Conservation (phyloP, 1,140 invertebrate species). For the Drosophila mojavensis region DNA sequence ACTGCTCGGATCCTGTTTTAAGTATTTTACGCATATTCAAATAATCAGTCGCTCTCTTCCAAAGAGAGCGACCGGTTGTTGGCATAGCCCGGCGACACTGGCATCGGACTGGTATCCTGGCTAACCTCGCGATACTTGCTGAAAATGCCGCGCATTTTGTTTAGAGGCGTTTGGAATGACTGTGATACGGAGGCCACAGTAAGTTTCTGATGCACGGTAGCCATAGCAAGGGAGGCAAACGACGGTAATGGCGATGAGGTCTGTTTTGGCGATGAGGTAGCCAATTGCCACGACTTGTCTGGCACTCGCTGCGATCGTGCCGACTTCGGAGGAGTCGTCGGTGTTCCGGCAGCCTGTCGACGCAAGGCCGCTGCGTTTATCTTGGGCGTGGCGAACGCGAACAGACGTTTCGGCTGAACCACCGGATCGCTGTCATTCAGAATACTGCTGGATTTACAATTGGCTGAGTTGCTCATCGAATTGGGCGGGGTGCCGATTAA, state of each 20-base stretch:
- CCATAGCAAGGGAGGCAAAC: slow-evolving; percentile 1
- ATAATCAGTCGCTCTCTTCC: slow-evolving; percentile 14
- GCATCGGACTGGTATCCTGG: neutral
- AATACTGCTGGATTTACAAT: slow-evolving; percentile 16
- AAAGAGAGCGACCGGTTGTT: neutral
- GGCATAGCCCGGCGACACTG: neutral
- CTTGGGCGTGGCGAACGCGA: slow-evolving; percentile 42
- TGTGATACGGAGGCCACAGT: slow-evolving; percentile 27
- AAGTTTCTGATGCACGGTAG: slow-evolving; percentile 10
- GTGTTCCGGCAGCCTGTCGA: neutral
- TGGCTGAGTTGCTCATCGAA: neutral
- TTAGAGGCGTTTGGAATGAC: slow-evolving; percentile 57
- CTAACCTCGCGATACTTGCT: slow-evolving; percentile 49
- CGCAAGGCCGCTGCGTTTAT: slow-evolving; percentile 7
- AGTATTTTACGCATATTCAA: neutral
- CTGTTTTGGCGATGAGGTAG: neutral
- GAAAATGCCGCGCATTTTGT: slow-evolving; percentile 57
- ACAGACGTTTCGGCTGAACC: slow-evolving; percentile 33
- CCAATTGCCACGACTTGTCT: neutral
- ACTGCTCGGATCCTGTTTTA: slow-evolving; percentile 2
- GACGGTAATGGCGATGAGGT: slow-evolving; percentile 4
- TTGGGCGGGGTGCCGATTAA: neutral
- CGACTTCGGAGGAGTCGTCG: slow-evolving; percentile 28
- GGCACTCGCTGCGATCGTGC: neutral
- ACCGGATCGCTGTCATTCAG: neutral